Evolutionary conservation across 2,888 invertebrate species (phyloP).

Genomic region (Eudemis profundana): DNA sequence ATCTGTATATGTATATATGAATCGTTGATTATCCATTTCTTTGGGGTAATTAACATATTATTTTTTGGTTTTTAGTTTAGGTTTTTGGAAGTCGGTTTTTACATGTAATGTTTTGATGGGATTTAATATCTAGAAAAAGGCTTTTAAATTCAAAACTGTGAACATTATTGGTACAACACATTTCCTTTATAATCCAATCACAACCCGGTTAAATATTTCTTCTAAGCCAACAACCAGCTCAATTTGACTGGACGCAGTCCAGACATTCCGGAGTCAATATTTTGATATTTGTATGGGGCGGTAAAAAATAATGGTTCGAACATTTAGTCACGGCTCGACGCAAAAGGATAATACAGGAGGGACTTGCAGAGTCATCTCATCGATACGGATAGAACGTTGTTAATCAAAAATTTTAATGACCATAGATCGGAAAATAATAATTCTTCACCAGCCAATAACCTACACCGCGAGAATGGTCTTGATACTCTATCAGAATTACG

Average conservation of each 20-base stretch:
- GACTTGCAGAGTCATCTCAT: constrained; percentile 80
- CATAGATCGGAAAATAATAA: constrained; percentile 85
- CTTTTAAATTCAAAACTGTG: too few relatives aligned
- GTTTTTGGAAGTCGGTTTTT: too few relatives aligned
- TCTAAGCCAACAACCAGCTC: background rate
- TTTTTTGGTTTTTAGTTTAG: too few relatives aligned
- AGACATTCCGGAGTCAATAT: constrained; percentile 70
- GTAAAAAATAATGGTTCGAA: constrained; percentile 74
- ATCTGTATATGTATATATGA: too few relatives aligned
- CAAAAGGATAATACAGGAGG: constrained; percentile 73
- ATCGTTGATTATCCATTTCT: too few relatives aligned
- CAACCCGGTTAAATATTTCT: background rate
- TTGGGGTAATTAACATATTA: too few relatives aligned
- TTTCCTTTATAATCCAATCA: too few relatives aligned
- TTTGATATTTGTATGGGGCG: constrained; percentile 70
- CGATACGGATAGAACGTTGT: constrained; percentile 83
- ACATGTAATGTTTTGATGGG: too few relatives aligned
- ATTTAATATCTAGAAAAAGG: too few relatives aligned
- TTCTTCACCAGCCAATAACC: constrained; percentile 67
- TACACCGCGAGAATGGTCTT: constrained; percentile 53
- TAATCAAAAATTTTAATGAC: constrained; percentile 86
- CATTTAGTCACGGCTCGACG: constrained; percentile 79
- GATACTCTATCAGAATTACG: constrained; percentile 61
- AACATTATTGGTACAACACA: too few relatives aligned
- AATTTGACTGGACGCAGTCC: constrained; percentile 60